Conservation (phyloP, 2,888 invertebrate species). For the Trichacis sp. region DNA sequence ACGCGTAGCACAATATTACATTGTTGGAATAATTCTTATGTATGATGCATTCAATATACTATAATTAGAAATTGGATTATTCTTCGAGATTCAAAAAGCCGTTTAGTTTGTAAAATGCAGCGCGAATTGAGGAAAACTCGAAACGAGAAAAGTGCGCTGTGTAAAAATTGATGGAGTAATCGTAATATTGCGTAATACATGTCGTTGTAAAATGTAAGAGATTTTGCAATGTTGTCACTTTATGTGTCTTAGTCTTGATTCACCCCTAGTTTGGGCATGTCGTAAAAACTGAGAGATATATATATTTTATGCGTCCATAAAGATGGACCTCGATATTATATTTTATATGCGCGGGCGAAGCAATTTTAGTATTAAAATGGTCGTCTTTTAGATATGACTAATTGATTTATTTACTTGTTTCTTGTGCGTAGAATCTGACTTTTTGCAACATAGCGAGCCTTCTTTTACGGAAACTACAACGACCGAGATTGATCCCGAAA, state of each 20-base stretch:
- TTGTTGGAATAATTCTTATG: background rate
- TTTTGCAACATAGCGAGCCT: conserved; percentile 74
- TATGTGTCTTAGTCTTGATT: conserved; percentile 58
- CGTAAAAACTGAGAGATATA: conserved; percentile 58
- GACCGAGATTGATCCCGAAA: conserved; percentile 71
- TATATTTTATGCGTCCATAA: conserved; percentile 51
- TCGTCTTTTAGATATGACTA: no score
- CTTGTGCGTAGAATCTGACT: conserved; percentile 72
- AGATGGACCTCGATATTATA: no score
- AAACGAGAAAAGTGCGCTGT: no score
- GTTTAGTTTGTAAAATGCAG: no score
- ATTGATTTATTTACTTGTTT: conserved; percentile 25
- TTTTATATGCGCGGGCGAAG: conserved; percentile 54
- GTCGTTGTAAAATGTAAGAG: conserved; percentile 56
- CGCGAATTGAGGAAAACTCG: no score
- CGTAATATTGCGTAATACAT: conserved; percentile 46
- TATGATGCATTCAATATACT: conserved; percentile 23
- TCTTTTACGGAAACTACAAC: conserved; percentile 71
- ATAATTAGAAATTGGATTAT: no score
- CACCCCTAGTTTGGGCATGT: conserved; percentile 67
- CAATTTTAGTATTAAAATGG: conserved; percentile 47
- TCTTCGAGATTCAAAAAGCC: no score
- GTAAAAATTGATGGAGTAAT: no score
- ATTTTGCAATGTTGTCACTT: conserved; percentile 61
- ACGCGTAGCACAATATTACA: conserved; percentile 58